Evolutionary conservation across 2,888 invertebrate genomes (phyloP), one percentile per base, ranked within the genome.

Genomic region (Panopea generosa): DNA sequence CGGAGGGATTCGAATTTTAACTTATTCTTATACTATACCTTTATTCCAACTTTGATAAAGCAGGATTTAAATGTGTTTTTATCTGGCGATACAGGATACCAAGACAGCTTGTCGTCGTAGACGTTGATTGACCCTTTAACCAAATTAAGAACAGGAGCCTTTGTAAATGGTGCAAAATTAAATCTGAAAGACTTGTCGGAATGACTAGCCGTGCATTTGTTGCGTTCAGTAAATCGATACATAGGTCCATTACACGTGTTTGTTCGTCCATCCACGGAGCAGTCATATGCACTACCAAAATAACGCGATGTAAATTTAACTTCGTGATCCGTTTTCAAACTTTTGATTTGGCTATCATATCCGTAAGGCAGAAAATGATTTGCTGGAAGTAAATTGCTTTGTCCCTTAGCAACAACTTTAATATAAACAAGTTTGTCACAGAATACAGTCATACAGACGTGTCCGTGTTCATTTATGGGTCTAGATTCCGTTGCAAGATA

Each of bases 41-140:
- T 60, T 6, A 75, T 33, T n/a, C 40, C 16, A 7, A 69, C 69
- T 49, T 75, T 75, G 16, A 75, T 47, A 38, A 75, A 75, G 29
- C 75, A 75, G 11, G 75, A 16, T 43, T 53, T 45, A 27, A 38
- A 59, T 3, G 18, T 29, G 0, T 45, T 49, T 24, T 61, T 69
- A 2, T 69, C 57, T 11, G 71, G 67, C 7, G 71, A 26, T 9
- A 71, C 47, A 1, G 71, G 71, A 27, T 77, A 77, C 76, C 76
- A 77, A 4, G 76, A 71, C 7, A 71, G 47, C 47, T 45, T 50
- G 0, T 71, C n/a, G 11, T 77, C 59, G 33, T 67, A 59, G 2
- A 45, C 27, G 20, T 63, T 40, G 24, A 47, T 59, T 11, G 68
- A 60, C 0, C 53, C 50, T 2, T 49, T 14, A 1, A 26, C 18